Evolutionary conservation across 2,888 invertebrate species (phyloP).

Genomic region (Eumacrocentrus americanus): DNA sequence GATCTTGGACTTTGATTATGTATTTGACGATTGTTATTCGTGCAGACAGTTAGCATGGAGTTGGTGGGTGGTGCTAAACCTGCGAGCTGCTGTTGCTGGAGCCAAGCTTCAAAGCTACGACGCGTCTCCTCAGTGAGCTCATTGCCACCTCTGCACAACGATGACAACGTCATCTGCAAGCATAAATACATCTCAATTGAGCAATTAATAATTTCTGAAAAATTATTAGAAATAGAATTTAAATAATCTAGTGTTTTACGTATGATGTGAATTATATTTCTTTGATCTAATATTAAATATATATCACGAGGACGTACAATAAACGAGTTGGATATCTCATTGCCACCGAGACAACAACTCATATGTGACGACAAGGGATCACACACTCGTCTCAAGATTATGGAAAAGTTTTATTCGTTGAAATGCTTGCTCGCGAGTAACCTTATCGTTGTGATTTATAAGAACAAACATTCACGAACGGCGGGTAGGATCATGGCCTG

Average conservation of each 20-base stretch:
- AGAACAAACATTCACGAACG: conserved; percentile 48
- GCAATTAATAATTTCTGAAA: background rate
- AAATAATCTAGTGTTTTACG: background rate
- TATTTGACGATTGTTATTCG: conserved; percentile 42
- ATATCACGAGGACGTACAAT: too few relatives aligned
- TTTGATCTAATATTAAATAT: too few relatives aligned
- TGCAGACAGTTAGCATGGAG: conserved; percentile 47
- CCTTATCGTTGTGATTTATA: conserved; percentile 58
- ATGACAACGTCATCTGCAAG: conserved; percentile 75
- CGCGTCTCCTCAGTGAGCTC: conserved; percentile 84
- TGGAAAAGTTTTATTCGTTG: conserved; percentile 39
- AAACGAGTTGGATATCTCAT: conserved; percentile 13
- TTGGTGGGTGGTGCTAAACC: conserved; percentile 54
- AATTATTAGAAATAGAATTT: background rate
- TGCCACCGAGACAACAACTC: conserved; percentile 1
- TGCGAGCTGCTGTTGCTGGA: conserved; percentile 56
- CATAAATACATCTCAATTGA: background rate
- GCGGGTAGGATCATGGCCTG: conserved; percentile 44
- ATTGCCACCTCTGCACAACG: conserved; percentile 81
- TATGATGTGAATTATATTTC: too few relatives aligned
- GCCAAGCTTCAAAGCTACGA: conserved; percentile 89
- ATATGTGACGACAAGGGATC: conserved; percentile 5
- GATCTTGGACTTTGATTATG: conserved; percentile 54
- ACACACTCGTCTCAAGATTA: conserved; percentile 25
- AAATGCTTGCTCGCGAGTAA: conserved; percentile 26